These are phyloP conservation scores for Papilio gigon DNA, from an alignment of 2,888 invertebrate genomes.

Conservation along the genomic window DNA sequence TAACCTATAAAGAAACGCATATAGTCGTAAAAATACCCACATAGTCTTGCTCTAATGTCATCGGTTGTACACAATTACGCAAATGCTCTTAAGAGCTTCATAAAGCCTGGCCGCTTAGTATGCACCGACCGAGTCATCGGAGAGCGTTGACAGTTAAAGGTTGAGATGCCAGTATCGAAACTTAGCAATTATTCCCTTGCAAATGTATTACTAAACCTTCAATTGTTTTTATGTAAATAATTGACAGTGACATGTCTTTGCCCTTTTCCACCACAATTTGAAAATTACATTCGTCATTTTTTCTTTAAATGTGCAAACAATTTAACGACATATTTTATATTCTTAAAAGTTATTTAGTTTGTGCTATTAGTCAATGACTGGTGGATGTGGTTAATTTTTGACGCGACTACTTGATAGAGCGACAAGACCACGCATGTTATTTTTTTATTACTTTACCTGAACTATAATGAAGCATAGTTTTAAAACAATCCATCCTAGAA, in stretches of 20 bases:
- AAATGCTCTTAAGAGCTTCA: slow-evolving; percentile 35
- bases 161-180: slow-evolving; percentile 39
- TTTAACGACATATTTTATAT: too few species aligned
- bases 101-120: slow-evolving; percentile 42
- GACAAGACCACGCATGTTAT: too few species aligned
- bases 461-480: too few species aligned
- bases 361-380: too few species aligned
- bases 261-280: not conserved
- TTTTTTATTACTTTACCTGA: too few species aligned
- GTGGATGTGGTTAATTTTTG: too few species aligned
- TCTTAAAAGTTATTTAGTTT: too few species aligned
- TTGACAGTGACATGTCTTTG: not conserved
- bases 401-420: too few species aligned
- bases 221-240: not conserved
- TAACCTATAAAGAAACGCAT: too few species aligned
- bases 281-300: not conserved
- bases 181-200: slow-evolving; percentile 34
- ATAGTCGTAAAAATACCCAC: slow-evolving; percentile 19
- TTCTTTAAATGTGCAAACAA: too few species aligned
- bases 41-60: slow-evolving; percentile 30
- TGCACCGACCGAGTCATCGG: slow-evolving; percentile 41
- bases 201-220: slow-evolving; percentile 26
- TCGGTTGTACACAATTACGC: slow-evolving; percentile 35
- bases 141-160: slow-evolving; percentile 46
- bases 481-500: too few species aligned